Percentiles rank a stretch among this genome's conserved stretches.
Conservation (phyloP, 1,140 invertebrate genomes). For the Paramacrobiotus metropolitanus region DNA sequence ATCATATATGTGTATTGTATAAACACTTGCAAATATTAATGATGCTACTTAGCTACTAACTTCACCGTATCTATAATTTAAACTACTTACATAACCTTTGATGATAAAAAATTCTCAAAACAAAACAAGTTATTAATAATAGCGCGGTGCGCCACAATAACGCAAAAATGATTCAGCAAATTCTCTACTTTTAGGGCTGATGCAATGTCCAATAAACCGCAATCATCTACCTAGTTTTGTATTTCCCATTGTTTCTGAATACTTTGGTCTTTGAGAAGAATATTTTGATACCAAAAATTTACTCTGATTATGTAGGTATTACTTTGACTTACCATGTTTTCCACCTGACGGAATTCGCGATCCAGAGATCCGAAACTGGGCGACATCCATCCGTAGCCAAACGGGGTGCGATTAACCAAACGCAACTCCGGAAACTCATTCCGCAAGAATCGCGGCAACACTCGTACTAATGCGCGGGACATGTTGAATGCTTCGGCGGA, state of each 20-base stretch:
- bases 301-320: background rate
- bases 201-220: too few species aligned
- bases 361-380: background rate
- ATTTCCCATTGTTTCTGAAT: background rate
- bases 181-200: too few species aligned
- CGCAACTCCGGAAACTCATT: background rate
- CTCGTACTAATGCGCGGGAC: background rate
- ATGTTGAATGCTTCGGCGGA: background rate
- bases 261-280: background rate
- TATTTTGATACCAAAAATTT: background rate
- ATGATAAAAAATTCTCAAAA: too few species aligned
- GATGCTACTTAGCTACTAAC: background rate
- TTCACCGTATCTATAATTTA: background rate
- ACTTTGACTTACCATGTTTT: background rate
- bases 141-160: too few species aligned
- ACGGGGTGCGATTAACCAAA: background rate
- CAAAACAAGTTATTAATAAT: too few species aligned
- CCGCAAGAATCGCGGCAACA: background rate
- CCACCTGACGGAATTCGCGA: background rate
- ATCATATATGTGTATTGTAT: too few species aligned
- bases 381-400: background rate
- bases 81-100: too few species aligned
- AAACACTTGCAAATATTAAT: too few species aligned
- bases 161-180: too few species aligned
- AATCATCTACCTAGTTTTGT: too few species aligned